Percentiles rank a stretch among this genome's conserved stretches.
Conservation (phyloP, 2,888 invertebrate species). For the Notodonta ziczac region DNA sequence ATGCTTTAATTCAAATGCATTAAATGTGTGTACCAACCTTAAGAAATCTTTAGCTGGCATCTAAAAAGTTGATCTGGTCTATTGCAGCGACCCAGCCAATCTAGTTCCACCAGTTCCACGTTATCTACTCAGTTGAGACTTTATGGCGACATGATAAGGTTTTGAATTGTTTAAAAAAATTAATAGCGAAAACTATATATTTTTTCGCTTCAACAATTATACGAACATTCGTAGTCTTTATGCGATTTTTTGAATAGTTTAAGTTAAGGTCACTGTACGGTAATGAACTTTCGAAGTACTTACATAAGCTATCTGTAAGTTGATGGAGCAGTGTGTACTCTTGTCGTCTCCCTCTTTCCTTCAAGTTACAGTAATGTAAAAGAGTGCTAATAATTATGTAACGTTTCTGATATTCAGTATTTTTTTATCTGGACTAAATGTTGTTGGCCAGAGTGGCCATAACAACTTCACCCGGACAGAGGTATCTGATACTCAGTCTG, state of each 20-base stretch:
- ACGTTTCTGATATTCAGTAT: not conserved
- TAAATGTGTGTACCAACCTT: not conserved
- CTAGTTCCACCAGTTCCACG: not conserved
- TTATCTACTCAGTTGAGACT: not conserved
- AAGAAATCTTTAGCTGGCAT: not conserved
- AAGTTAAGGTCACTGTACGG: slow-evolving; percentile 23
- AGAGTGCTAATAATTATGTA: no score
- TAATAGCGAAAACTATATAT: not conserved
- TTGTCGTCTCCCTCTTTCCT: not conserved
- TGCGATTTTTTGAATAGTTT: slow-evolving; percentile 16
- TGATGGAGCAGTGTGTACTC: not conserved
- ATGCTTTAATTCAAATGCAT: not conserved
- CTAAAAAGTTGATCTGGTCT: slow-evolving; percentile 2
- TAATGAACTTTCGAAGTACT: slow-evolving; percentile 23
- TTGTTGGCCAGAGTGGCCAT: no score
- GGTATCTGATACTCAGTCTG: not conserved
- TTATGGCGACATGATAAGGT: not conserved
- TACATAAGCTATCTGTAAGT: slow-evolving; percentile 8
- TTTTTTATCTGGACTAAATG: no score
- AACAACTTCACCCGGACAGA: no score
- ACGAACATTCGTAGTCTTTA: not conserved
- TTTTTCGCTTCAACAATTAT: not conserved
- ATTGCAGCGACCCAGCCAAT: not conserved
- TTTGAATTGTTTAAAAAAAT: not conserved
- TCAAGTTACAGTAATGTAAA: not conserved